phyloP scores from a whole-genome alignment of 2,888 invertebrate species.

The Metopia argyrocephala region DNA sequence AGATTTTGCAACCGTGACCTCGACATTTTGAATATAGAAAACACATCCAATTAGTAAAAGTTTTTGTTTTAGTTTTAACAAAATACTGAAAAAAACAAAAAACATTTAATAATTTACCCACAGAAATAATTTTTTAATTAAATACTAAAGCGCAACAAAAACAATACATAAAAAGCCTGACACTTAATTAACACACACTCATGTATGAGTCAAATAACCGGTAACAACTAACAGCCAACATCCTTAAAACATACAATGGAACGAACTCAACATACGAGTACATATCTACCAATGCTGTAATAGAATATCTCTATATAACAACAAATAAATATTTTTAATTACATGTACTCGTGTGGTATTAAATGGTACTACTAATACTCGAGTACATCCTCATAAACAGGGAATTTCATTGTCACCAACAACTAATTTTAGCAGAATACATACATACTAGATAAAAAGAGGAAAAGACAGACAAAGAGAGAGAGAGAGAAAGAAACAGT shows the following conservation, averaged over 20 bases:
- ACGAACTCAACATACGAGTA: background rate
- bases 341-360: conserved; percentile 7
- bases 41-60: background rate
- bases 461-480: background rate
- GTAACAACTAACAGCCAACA: background rate
- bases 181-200: conserved; percentile 62
- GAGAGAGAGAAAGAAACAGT: background rate
- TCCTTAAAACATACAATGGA: background rate
- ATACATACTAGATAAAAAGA: background rate
- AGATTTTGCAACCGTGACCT: conserved; percentile 28
- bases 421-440: conserved; percentile 1
- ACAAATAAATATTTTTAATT: conserved; percentile 22
- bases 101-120: conserved; percentile 44
- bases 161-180: conserved; percentile 54
- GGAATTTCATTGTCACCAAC: conserved; percentile 52
- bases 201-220: background rate
- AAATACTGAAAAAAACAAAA: background rate
- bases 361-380: background rate
- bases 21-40: conserved; percentile 22
- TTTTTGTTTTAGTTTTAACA: background rate
- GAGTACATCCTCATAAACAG: conserved; percentile 33
- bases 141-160: conserved; percentile 59
- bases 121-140: conserved; percentile 56
- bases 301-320: background rate
- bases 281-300: background rate